A percentile compares a stretch with the other conserved stretches of the same genome.
These are phyloP conservation scores for Oryzaephilus surinamensis DNA, from an alignment of 1,140 invertebrate genomes.

Conservation along the genomic window DNA sequence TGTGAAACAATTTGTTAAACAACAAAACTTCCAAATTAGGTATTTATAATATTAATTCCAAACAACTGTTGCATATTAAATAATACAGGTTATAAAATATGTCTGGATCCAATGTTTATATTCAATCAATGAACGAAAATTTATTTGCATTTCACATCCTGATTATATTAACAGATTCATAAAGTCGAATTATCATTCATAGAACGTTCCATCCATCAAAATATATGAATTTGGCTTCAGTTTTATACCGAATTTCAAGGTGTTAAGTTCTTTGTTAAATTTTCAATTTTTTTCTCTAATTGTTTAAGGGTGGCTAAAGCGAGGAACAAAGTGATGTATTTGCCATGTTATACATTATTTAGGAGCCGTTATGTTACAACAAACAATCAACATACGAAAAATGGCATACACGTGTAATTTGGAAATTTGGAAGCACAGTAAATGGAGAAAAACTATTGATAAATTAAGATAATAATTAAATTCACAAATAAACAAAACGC, in stretches of 20 bases:
- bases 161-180: conserved; percentile 4
- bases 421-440: conserved; percentile 33
- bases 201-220: too few relatives aligned
- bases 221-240: too few relatives aligned
- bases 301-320: conserved; percentile 5
- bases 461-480: conserved; percentile 26
- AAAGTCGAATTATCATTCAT: neutral
- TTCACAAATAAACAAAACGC: too few relatives aligned
- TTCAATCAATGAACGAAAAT: too few relatives aligned
- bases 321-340: conserved; percentile 24
- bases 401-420: conserved; percentile 24
- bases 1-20: conserved; percentile 7
- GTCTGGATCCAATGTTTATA: too few relatives aligned
- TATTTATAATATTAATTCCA: conserved; percentile 16
- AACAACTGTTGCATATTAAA: too few relatives aligned
- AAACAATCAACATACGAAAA: conserved; percentile 12
- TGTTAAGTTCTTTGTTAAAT: neutral
- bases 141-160: conserved; percentile 15
- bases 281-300: neutral
- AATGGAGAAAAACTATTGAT: conserved; percentile 32
- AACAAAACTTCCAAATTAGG: neutral
- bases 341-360: conserved; percentile 19
- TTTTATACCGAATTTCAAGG: too few relatives aligned
- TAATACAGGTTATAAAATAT: too few relatives aligned
- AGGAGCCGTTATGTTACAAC: conserved; percentile 12